Base-by-base conservation (phyloP, 64 coral and sea anemone species). In the Montipora efflorescens region DNA sequence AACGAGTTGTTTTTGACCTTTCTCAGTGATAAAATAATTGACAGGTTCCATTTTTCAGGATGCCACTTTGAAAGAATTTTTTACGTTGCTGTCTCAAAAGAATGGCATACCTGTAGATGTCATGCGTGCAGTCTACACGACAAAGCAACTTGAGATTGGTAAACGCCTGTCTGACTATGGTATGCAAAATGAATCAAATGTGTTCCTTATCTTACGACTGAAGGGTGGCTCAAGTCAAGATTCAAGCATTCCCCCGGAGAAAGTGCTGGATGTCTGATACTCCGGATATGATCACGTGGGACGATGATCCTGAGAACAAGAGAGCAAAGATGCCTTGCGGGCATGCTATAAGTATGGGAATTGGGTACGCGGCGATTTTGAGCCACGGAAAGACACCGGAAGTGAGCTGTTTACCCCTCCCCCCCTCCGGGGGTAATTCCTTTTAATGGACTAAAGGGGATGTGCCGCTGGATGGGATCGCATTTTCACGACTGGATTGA, bases 261-360 rank as follows among this genome's bases (percentile, higher is more conserved):
- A 93, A 62, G 81, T 66, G 57, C 48, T 93, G 83, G 91, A 93
- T 87, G 2, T 47, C 89, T 13, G 78, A 95, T 8, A 84, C 76
- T 18, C 96, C 96, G 22, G 96, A 97, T 92, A 97, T 97, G 96
- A 97, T 97, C 51, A 97, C 96, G 58, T 97, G 96, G 96, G 96
- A 97, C 82, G 93, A 97, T 84, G 93, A 97, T 15, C 89, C 96
- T 1, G 84, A 97, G 20, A 94, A 94, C 61, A 87, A 92, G 9
- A 94, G 96, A 44, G 93, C 90, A 25, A 97, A 97, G 68, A 97
- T 97, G 96, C 93, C 96, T 78, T 97, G 96, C 49, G 96, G 96
- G 48, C 96, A 97, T 59, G 93, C 96, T 69, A 97, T 97, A 48
- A 83, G 96, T 97, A 70, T 92, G 92, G 59, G 76, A 4, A 36